Evolutionary conservation across 2,888 invertebrate genomes (phyloP).

Genomic region (Allolobophora icterica): DNA sequence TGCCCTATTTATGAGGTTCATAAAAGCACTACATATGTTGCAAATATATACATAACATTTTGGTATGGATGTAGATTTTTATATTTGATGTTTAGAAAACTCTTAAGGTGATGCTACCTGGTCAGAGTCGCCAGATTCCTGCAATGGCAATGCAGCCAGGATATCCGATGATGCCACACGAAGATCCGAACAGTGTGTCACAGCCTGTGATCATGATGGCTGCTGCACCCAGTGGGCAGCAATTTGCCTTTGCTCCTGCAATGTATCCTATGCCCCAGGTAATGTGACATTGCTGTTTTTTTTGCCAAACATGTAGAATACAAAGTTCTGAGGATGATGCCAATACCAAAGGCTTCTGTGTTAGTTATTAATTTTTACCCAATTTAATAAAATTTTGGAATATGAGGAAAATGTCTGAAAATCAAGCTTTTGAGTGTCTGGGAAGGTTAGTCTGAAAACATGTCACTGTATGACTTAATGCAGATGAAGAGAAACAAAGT

Average conservation of each 20-base stretch:
- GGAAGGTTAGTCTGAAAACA: too few species aligned
- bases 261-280: constrained; percentile 19
- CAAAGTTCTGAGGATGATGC: background rate
- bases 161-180: background rate
- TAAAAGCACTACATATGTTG: too few species aligned
- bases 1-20: too few species aligned
- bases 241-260: constrained; percentile 13
- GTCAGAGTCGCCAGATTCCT: constrained; percentile 27
- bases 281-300: background rate
- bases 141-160: constrained; percentile 9
- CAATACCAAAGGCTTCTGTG: background rate
- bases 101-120: background rate
- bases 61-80: background rate
- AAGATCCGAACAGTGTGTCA: background rate
- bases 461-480: too few species aligned
- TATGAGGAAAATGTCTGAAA: too few species aligned
- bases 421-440: too few species aligned
- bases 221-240: constrained; percentile 19
- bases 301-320: background rate
- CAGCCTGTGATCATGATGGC: constrained; percentile 18
- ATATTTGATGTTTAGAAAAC: background rate
- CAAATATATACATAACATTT: background rate
- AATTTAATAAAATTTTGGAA: too few species aligned
- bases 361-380: too few species aligned
- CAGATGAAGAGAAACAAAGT: too few species aligned